Evolutionary conservation across 2,113 vertebrate genomes (phyloP), one percentile per base, ranked within the genome.

Genomic region (Anguilla rostrata): DNA sequence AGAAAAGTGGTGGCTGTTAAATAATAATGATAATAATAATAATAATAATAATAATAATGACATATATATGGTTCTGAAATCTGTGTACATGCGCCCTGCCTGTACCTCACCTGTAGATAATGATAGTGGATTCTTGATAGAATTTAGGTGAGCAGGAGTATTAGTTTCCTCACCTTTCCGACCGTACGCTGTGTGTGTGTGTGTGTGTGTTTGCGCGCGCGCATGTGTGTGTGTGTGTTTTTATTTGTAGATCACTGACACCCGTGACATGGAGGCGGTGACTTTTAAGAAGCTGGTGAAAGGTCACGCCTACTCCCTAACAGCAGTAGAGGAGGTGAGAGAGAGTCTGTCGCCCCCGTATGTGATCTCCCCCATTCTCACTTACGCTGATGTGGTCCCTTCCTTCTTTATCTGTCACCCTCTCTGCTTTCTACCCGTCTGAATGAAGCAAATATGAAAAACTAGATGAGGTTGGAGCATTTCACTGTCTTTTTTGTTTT

Each of bases 261-360:
- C 91, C 0, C 75, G 53, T 0, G 98, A 99, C 93, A 96, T 95
- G 96, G 98, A 99, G 89, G 96, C 97, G 0, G 90, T 98, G 83
- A 99, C 98, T 0, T 98, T 98, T 89, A 98, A 97, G 94, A 99
- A 99, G 92, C 95, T 99, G 93, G 98, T 99, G 89, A 99, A 98
- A 89, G 98, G 98, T n/a, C 98, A 99, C 0, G 97, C 98, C 1
- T 99, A 99, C 91, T 99, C 98, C 0, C 92, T 99, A 91, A 99
- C 98, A 0, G 97, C 92, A 0, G 97, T 95, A 89, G 92, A 94
- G 0, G 97, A 98, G 97, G 98, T 99, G 88, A 94, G 89, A 3
- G 46, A 82, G 26, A n/a, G 63, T 22, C 63, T 4, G 5, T 8
- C 4, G n/a, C n/a, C n/a, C n/a, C 34, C 1, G 34, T 34, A 34